Evolutionary conservation across 1,140 invertebrate genomes (phyloP), one percentile per base, ranked within the genome.

Genomic region (Lutraria rhynchaena): DNA sequence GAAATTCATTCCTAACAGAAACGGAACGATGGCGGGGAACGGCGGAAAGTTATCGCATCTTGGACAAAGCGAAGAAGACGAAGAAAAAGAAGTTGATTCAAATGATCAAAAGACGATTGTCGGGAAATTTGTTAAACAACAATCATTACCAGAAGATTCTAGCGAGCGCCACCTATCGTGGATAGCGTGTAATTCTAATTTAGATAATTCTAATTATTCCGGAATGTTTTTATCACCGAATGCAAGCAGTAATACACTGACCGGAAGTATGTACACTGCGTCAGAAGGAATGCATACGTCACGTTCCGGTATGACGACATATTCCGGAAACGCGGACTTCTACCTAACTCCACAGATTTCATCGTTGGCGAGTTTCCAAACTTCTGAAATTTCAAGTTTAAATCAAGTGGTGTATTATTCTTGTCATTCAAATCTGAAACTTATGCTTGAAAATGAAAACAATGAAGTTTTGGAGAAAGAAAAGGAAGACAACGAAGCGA

Each of bases 201-300:
- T 31, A 4, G 37, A 15, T 35, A 17, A 7, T 55, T 4, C 46
- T 11, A 44, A 74, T 46, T 53, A 60, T n/a, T 15, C 35, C 9
- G 22, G 4, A 0, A 9, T 57, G 7, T 46, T 74, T 49, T 27
- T 60, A 7, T 74, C 71, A 2, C 57, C 71, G 11, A 24, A 74
- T 37, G 71, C 33, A 46, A 74, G 71, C 37, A 44, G 22, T 60
- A 74, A 74, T 27, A 74, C 71, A 3, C 29, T 74, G 19, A 57
- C 55, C 7, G 71, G 57, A 60, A 74, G 71, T 60, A 58, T 74
- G 57, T 74, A 74, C 55, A 60, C 71, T 11, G 71, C 71, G 27
- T 74, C 71, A 15, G 71, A 74, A 29, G 71, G 71, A 46, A 60
- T 74, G 57, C 55, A 31, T 13, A 22, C 53, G 19, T 74, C 71